A percentile compares a stretch with the other conserved stretches of the same genome.
phyloP scores from a whole-genome alignment of 1,140 invertebrate species.

The Heliconius melpomene region DNA sequence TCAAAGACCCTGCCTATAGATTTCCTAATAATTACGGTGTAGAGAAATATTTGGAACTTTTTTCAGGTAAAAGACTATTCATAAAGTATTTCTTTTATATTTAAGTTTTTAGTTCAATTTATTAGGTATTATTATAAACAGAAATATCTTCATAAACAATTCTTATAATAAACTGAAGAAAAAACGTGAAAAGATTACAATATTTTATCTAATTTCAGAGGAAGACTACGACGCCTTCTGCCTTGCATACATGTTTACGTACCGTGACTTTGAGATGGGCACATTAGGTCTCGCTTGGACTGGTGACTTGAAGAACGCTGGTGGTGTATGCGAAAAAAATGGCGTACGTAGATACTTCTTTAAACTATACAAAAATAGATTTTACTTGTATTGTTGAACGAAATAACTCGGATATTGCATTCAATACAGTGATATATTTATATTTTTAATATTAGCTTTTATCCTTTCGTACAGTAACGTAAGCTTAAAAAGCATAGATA shows the following conservation, averaged over 20 bases:
- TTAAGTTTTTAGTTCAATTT: not conserved
- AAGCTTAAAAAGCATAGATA: too few species aligned
- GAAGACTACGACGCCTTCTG: constrained; percentile 99
- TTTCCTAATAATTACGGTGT: constrained; percentile 97
- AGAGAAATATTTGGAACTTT: constrained; percentile 95
- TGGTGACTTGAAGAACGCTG: constrained; percentile 95
- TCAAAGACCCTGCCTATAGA: constrained; percentile 91
- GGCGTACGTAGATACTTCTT: constrained; percentile 83
- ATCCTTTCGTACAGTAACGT: too few species aligned
- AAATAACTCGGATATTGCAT: too few species aligned
- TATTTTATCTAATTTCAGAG: constrained; percentile 82
- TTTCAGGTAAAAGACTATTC: constrained; percentile 86
- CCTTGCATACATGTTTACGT: constrained; percentile 99
- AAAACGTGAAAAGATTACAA: not conserved
- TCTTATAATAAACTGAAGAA: not conserved
- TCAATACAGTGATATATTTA: too few species aligned
- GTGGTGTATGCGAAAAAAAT: constrained; percentile 96
- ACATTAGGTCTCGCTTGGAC: constrained; percentile 99
- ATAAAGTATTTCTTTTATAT: not conserved
- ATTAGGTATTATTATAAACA: too few species aligned
- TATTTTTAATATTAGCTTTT: too few species aligned
- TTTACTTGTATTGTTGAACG: too few species aligned
- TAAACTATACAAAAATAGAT: not conserved
- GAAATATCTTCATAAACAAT: too few species aligned
- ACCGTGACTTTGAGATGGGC: constrained; percentile 98